Evolutionary conservation across 1,140 invertebrate species (phyloP).

Genomic region (Musca domestica): DNA sequence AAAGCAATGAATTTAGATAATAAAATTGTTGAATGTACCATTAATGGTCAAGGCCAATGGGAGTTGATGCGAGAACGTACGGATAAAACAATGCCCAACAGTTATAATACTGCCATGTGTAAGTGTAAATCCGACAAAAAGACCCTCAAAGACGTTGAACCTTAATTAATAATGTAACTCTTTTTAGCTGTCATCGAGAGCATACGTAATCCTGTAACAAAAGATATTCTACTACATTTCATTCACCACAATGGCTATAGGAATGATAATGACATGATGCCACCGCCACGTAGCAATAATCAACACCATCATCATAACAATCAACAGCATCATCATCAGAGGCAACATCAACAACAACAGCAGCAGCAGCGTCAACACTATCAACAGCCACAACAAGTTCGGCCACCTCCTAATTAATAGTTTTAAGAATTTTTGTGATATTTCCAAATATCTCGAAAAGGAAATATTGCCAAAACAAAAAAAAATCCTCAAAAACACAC

Average conservation of each 20-base stretch:
- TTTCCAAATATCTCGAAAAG: neutral
- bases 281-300: conserved; percentile 56
- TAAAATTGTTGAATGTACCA: conserved; percentile 96
- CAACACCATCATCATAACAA: conserved; percentile 10
- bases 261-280: conserved; percentile 65
- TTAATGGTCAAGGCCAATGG: conserved; percentile 72
- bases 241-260: conserved; percentile 66
- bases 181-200: conserved; percentile 67
- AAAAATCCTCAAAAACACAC: neutral
- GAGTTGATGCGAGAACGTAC: conserved; percentile 93
- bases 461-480: too few relatives aligned
- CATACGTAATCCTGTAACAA: conserved; percentile 78
- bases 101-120: conserved; percentile 76
- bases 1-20: conserved; percentile 70
- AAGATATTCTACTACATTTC: conserved; percentile 71
- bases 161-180: neutral
- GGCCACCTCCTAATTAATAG: conserved; percentile 15
- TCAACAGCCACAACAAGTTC: conserved; percentile 7
- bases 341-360: conserved; percentile 12
- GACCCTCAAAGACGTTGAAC: neutral
- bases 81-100: conserved; percentile 97
- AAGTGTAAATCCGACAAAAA: conserved; percentile 33
- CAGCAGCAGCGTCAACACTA: neutral
- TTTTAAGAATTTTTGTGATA: neutral
- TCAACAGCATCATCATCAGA: conserved; percentile 10